phyloP scores from a whole-genome alignment of 1,140 invertebrate genomes.

The silkworm (Bombyx mori) region ASM3026992v2 NC_085110.1:10452501-10453000 shows the following conservation, averaged over 20 bases:
- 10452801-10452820: constrained; percentile 88
- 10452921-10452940: constrained; percentile 76
- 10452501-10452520: too few relatives aligned
- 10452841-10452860: constrained; percentile 92
- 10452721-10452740: constrained; percentile 87
- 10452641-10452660: constrained; percentile 81
- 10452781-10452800: constrained; percentile 89
- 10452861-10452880: constrained; percentile 90
- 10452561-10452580: constrained; percentile 25
- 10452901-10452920: constrained; percentile 89
- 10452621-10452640: constrained; percentile 72
- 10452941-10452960: constrained; percentile 45
- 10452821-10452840: constrained; percentile 86
- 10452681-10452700: constrained; percentile 88
- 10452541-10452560: too few relatives aligned
- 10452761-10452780: constrained; percentile 87
- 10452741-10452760: constrained; percentile 88
- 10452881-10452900: constrained; percentile 89
- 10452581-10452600: constrained; percentile 65
- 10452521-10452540: too few relatives aligned
- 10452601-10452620: constrained; percentile 67
- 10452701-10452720: constrained; percentile 86
- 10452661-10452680: constrained; percentile 88
- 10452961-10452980: constrained; percentile 46
- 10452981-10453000: constrained; percentile 59